Evolutionary conservation across 2,113 vertebrate genomes (phyloP), one percentile per base, ranked within the genome.

Genomic region (Mormoops blainvillei): DNA sequence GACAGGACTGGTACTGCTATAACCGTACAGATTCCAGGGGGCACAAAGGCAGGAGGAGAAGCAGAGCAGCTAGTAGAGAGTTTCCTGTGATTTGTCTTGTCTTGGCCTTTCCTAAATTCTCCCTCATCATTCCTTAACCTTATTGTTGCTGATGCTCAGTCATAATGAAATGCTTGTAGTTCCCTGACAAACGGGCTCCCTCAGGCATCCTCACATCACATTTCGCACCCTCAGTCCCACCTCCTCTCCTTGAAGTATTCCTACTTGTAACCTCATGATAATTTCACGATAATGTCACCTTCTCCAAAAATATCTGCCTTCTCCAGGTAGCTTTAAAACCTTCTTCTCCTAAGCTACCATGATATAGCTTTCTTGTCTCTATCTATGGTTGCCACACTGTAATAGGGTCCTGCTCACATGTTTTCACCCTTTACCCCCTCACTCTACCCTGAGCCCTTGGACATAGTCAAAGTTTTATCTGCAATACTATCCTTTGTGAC

Each of bases 201-300:
- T 90, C 28, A 43, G 11, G 12, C 54, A 68, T 45, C 2, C 20
- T 85, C 58, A 54, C 1, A 41, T 78, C 6, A 65, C 2, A 0
- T 38, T 43, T 7, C 73, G 4, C 0, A 28, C 5, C 28, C 28
- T 68, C 45, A 0, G 4, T 16, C 6, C 3, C 8, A 2, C 20
- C 24, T 95, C 18, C 16, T 83, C 45, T 38, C 82, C 9, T 16
- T 63, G 43, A 71, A 33, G 2, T 16, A 71, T 48, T 91, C 88
- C 24, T 52, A 58, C 68, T 88, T 84, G 24, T 26, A 77, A n/a
- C 5, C n/a, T 81, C 26, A 74, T 61, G n/a, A 67, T 41, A 58
- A 84, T 38, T 73, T 84, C n/a, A 73, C 45, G 20, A 52, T 58
- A 56, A 58, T 61, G 9, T 7, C n/a, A 93, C 7, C 26, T 67